A percentile compares a stretch with the other conserved stretches of the same genome.
phyloP scores from a whole-genome alignment of 2,113 vertebrate genomes.

The Lucifuga dentata region DNA sequence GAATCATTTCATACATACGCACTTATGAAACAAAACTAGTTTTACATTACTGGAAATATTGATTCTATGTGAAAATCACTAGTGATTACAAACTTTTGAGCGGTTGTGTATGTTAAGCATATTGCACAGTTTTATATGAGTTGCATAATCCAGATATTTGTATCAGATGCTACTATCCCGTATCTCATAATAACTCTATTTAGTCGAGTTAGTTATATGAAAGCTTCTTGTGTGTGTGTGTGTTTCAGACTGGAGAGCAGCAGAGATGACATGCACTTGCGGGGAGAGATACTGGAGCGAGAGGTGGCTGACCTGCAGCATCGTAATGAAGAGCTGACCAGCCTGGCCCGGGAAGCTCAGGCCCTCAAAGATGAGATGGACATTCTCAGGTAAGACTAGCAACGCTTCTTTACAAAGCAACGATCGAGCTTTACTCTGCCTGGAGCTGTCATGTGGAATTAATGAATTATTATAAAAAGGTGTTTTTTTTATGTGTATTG shows the following conservation, averaged over 20 bases:
- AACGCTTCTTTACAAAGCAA: too few species aligned
- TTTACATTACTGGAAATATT: too few species aligned
- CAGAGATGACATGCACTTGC: conserved; percentile 85
- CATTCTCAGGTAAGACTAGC: conserved; percentile 85
- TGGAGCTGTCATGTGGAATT: too few species aligned
- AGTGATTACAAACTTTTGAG: too few species aligned
- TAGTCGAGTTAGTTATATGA: not conserved
- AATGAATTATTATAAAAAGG: too few species aligned
- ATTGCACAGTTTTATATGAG: too few species aligned
- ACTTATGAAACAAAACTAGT: too few species aligned
- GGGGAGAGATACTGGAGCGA: conserved; percentile 81
- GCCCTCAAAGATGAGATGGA: conserved; percentile 93
- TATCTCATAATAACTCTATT: conserved; percentile 4
- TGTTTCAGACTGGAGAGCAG: conserved; percentile 85
- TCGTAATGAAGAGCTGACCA: conserved; percentile 88
- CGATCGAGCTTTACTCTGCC: too few species aligned
- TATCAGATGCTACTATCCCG: not conserved
- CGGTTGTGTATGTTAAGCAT: too few species aligned
- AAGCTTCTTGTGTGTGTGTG: not conserved
- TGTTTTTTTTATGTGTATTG: too few species aligned
- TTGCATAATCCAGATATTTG: not conserved
- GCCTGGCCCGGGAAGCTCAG: conserved; percentile 90
- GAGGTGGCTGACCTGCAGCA: conserved; percentile 85
- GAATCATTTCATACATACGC: too few species aligned
- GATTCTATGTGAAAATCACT: too few species aligned